Evolutionary conservation across 2,888 invertebrate genomes (phyloP).

Genomic region (Melitaea athalia): DNA sequence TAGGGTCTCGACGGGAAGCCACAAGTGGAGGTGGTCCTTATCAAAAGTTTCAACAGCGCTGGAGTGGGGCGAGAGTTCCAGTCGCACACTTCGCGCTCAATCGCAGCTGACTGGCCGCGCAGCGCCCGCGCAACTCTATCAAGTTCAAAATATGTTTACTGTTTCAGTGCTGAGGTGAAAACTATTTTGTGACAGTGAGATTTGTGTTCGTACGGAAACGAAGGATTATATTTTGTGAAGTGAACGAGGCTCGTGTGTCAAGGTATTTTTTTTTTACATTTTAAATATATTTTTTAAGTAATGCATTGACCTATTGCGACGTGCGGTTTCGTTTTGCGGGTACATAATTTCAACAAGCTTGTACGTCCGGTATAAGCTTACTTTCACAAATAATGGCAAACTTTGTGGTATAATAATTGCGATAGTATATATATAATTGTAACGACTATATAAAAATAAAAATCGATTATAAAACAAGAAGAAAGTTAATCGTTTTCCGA

Average conservation of each 20-base stretch:
- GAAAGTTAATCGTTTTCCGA: neutral
- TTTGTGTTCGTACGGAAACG: constrained; percentile 46
- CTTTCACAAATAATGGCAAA: constrained; percentile 42
- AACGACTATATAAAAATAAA: neutral
- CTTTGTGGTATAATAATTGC: constrained; percentile 24
- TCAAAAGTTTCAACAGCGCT: constrained; percentile 66
- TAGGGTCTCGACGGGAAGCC: constrained; percentile 70
- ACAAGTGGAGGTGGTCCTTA: constrained; percentile 68
- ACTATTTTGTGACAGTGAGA: constrained; percentile 51
- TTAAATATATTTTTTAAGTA: constrained; percentile 44
- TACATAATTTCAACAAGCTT: constrained; percentile 73
- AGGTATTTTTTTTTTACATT: constrained; percentile 59
- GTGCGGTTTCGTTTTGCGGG: constrained; percentile 63
- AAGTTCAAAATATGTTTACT: constrained; percentile 65
- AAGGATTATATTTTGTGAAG: constrained; percentile 57
- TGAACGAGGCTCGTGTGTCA: constrained; percentile 57
- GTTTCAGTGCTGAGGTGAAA: constrained; percentile 72
- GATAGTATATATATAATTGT: neutral
- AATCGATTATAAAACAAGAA: too few relatives aligned
- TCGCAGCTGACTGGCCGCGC: constrained; percentile 62
- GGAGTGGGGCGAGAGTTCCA: constrained; percentile 62
- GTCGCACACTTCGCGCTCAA: constrained; percentile 60
- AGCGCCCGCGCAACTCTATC: constrained; percentile 62
- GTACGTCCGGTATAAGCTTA: constrained; percentile 56
- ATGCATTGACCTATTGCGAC: constrained; percentile 58